Base-by-base conservation (phyloP, 2,113 vertebrate genomes). In the Anolis carolinensis region DNA sequence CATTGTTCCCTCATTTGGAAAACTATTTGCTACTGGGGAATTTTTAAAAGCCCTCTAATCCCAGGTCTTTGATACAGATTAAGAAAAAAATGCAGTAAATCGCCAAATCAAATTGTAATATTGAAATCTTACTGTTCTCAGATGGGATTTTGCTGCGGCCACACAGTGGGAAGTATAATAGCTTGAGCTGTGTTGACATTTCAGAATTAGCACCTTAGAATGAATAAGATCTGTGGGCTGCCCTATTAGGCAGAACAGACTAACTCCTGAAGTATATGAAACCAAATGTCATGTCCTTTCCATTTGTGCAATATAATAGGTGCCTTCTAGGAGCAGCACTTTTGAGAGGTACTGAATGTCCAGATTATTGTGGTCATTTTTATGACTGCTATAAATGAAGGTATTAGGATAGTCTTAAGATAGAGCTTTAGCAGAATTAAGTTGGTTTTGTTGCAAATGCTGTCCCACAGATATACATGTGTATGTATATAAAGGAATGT, bases 201-300 rank as follows among this genome's bases (percentile, higher is more conserved):
- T 67, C 21, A 74, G 32, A 73, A 52, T 74, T 81, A 52, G 70
- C 71, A 50, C 16, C 67, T 36, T 34, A 81, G 63, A 55, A 39
- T 48, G 32, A 55, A 55, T 36, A 36, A 76, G 65, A 52, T 14
- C 34, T 73, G 39, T 74, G 20, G 55, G 34, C 84, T 86, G 20
- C 48, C 63, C 50, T 32, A 39, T 27, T 59, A 50, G 85, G 9
- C 18, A 36, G 50, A 79, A 52, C 5, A 21, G 55, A 39, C n/a
- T 16, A 80, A 81, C 30, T 71, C 52, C 52, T 65, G 71, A 86
- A 78, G 75, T 55, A 77, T 75, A 68, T 62, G 87, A 90, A 92
- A 90, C 86, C 89, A 80, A 92, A 79, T 32, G 89, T 93, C 90
- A 92, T 87, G 91, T 79, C 86, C 92, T 88, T 93, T 93, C 92